Percentiles rank a stretch among this genome's conserved stretches.
Conservation (phyloP, 2,113 vertebrate species). For the Plectropomus leopardus region DNA sequence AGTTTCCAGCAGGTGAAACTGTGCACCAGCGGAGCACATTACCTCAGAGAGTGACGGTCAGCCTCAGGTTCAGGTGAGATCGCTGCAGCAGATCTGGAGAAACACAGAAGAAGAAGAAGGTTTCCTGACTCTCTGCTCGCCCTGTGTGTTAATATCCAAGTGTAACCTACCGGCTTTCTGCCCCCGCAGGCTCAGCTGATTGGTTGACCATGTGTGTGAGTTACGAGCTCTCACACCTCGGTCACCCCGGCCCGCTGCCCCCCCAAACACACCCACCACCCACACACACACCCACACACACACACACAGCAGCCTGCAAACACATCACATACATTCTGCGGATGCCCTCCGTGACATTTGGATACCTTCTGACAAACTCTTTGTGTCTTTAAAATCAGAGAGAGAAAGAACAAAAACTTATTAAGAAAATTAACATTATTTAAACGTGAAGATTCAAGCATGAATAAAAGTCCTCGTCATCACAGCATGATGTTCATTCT, state of each 20-base stretch:
- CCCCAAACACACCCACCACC: neutral
- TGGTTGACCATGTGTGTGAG: slow-evolving; percentile 57
- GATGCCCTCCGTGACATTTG: neutral
- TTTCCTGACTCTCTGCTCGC: slow-evolving; percentile 9
- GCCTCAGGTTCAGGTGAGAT: slow-evolving; percentile 16
- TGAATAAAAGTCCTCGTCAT: too few species aligned
- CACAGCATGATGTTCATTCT: too few species aligned
- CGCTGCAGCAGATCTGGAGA: neutral
- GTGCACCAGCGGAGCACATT: slow-evolving; percentile 5
- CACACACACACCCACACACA: neutral
- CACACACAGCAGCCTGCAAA: slow-evolving; percentile 36
- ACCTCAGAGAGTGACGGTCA: slow-evolving; percentile 46
- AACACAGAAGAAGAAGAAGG: neutral
- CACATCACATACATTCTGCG: neutral
- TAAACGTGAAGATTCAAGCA: too few species aligned
- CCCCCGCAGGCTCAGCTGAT: slow-evolving; percentile 60
- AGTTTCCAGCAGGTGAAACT: neutral
- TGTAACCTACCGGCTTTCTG: slow-evolving; percentile 63
- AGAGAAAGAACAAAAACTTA: too few species aligned
- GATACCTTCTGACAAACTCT: neutral
- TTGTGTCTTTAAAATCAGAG: too few species aligned
- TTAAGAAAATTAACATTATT: too few species aligned
- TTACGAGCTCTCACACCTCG: slow-evolving; percentile 63
- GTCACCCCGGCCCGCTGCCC: neutral
- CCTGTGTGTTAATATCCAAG: slow-evolving; percentile 35